Evolutionary conservation across 2,797 vertebrate genomes (phyloP).

Genomic region (Gobio occitaniae): DNA sequence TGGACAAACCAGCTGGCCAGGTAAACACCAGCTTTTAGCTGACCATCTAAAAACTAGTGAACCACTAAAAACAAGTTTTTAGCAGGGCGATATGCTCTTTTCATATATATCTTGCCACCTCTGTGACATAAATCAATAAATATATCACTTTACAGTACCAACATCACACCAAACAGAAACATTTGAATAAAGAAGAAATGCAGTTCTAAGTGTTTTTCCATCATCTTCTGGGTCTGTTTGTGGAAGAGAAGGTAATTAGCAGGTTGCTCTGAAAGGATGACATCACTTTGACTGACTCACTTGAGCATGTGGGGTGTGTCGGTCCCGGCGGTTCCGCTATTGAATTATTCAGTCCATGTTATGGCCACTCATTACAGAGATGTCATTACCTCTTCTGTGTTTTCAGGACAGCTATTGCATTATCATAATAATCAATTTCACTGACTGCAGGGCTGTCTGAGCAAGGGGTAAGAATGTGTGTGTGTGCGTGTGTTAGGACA

Average conservation of each 20-base stretch:
- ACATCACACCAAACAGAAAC: neutral
- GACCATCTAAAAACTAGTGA: neutral
- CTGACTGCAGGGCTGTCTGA: conserved; percentile 59
- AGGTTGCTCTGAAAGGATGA: conserved; percentile 43
- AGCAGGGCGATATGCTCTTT: neutral
- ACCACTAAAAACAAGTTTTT: neutral
- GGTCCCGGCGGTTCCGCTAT: conserved; percentile 17
- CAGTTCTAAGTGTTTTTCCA: neutral
- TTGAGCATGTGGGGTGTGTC: conserved; percentile 14
- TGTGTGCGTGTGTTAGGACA: neutral
- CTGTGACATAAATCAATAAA: neutral
- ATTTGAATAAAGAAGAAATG: neutral
- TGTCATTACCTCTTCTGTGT: conserved; percentile 63
- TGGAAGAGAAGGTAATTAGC: conserved; percentile 36
- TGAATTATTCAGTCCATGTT: conserved; percentile 74
- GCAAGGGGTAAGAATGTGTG: conserved; percentile 33
- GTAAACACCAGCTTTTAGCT: neutral
- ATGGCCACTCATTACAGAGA: conserved; percentile 72
- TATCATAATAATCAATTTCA: conserved; percentile 70
- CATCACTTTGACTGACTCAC: conserved; percentile 41
- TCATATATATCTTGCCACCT: neutral
- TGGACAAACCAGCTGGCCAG: neutral
- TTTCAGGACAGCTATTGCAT: conserved; percentile 62
- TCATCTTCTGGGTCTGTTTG: conserved; percentile 3
- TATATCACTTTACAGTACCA: neutral